Percentiles rank a stretch among this genome's conserved stretches.
phyloP scores from a whole-genome alignment of 1,140 invertebrate species.

The Drosophila pachea region DNA sequence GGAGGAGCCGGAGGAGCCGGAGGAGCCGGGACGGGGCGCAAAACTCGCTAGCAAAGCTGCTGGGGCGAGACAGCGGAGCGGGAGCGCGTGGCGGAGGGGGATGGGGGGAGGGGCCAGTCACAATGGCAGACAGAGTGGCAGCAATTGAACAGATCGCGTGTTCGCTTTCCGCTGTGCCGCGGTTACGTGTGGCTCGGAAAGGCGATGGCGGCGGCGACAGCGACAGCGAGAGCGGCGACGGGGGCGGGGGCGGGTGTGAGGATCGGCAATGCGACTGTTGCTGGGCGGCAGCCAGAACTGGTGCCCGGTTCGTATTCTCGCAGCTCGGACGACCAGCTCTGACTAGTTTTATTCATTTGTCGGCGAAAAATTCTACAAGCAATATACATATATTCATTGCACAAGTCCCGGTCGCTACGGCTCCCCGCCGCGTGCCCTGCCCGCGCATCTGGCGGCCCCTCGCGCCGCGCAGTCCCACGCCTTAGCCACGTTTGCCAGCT shows the following conservation, averaged over 20 bases:
- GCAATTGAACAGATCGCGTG: slow-evolving; percentile 59
- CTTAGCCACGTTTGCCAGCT: slow-evolving; percentile 49
- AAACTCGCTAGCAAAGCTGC: neutral
- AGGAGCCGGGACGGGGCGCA: neutral
- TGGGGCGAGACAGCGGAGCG: neutral
- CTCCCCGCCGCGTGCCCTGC: neutral
- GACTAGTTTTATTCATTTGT: slow-evolving; percentile 61
- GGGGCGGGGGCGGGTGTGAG: neutral
- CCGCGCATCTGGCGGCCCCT: too few species aligned
- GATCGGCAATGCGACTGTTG: slow-evolving; percentile 48
- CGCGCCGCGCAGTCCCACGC: neutral
- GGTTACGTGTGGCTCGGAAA: slow-evolving; percentile 11
- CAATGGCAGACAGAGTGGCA: slow-evolving; percentile 53
- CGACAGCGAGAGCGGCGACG: too few species aligned
- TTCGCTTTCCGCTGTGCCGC: slow-evolving; percentile 54
- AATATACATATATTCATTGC: slow-evolving; percentile 72
- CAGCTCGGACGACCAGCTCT: slow-evolving; percentile 19
- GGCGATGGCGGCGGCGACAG: too few species aligned
- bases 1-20: neutral
- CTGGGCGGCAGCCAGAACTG: slow-evolving; percentile 60
- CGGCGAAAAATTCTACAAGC: slow-evolving; percentile 55
- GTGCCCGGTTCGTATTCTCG: slow-evolving; percentile 20
- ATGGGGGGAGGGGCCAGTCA: neutral
- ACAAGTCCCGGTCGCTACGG: slow-evolving; percentile 46
- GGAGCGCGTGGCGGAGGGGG: neutral